These are phyloP conservation scores for Melospiza georgiana DNA, from an alignment of 2,113 vertebrate species.

Conservation along the genomic window DNA sequence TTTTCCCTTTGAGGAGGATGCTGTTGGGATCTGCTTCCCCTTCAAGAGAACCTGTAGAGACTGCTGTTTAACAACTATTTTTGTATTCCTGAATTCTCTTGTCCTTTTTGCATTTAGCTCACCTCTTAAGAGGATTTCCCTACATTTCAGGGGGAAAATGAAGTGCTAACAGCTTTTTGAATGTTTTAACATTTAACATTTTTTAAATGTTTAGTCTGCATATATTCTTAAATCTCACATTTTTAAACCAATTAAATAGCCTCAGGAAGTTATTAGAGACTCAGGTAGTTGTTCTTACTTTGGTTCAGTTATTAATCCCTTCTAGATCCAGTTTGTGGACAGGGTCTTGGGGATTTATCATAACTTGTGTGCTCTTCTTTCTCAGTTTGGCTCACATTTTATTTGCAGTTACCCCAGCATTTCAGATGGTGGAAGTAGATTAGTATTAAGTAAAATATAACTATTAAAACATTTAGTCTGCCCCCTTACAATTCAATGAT, in stretches of 20 bases:
- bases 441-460: neutral
- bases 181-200: neutral
- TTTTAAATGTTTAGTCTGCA: neutral
- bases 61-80: neutral
- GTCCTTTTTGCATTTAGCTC: neutral
- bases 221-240: neutral
- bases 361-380: neutral
- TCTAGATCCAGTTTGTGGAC: neutral
- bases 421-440: neutral
- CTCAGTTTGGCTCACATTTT: neutral
- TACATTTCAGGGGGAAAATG: neutral
- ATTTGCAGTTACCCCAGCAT: neutral
- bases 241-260: neutral
- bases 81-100: neutral
- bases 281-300: neutral
- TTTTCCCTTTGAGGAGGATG: neutral
- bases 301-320: neutral
- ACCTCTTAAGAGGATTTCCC: neutral
- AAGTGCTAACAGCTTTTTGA: neutral
- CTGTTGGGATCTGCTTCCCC: neutral
- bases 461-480: neutral
- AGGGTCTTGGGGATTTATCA: neutral
- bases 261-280: neutral
- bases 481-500: neutral
- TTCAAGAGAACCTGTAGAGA: neutral